These are phyloP conservation scores for Sceloporus undulatus DNA, from an alignment of 2,113 vertebrate species.

Conservation along the genomic window DNA sequence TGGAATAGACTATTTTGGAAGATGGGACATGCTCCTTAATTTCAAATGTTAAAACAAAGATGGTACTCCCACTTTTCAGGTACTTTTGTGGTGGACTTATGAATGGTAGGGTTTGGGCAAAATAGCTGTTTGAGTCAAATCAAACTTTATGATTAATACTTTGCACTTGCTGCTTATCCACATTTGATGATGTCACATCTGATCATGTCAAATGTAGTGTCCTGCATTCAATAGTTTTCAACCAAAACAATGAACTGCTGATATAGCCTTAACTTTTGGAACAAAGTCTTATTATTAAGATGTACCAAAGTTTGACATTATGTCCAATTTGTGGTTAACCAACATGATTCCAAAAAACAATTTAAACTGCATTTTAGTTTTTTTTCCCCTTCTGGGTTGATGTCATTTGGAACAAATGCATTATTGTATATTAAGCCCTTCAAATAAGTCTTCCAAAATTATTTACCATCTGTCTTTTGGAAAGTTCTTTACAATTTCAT, in stretches of 20 bases:
- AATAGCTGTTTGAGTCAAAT: too few relatives aligned
- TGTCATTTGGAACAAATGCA: constrained; percentile 18
- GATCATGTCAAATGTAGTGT: background rate
- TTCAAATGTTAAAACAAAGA: too few relatives aligned
- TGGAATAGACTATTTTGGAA: too few relatives aligned
- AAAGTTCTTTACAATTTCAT: constrained; percentile 93
- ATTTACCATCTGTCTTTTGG: constrained; percentile 92
- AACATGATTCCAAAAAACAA: background rate
- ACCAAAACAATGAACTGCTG: background rate
- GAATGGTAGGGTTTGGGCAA: too few relatives aligned
- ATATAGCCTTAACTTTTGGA: background rate
- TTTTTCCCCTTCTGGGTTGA: constrained; percentile 17
- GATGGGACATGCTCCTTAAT: too few relatives aligned
- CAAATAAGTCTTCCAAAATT: constrained; percentile 50
- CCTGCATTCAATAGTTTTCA: background rate
- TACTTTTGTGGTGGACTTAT: too few relatives aligned
- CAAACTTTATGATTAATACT: too few relatives aligned
- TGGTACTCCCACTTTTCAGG: too few relatives aligned
- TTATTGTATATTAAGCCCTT: constrained; percentile 7
- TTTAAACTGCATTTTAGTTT: constrained; percentile 10
- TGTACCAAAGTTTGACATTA: background rate
- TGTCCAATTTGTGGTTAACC: constrained; percentile 37
- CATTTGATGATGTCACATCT: background rate
- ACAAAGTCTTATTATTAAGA: background rate
- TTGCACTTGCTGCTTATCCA: constrained; percentile 16